phyloP scores from a whole-genome alignment of 2,888 invertebrate species.

The Eulithis testata region DNA sequence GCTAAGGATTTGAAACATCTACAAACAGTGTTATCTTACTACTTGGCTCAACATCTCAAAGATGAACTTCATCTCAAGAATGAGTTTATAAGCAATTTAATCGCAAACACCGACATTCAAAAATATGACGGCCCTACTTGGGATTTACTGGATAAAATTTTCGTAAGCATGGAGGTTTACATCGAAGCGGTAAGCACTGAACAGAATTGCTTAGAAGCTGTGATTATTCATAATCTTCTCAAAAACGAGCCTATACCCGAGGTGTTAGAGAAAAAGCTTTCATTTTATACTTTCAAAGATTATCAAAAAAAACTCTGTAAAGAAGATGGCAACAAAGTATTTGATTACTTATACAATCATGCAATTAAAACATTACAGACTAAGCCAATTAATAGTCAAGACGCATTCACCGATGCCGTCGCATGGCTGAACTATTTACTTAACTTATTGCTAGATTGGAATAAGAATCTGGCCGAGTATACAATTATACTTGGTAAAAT shows the following conservation, averaged over 20 bases:
- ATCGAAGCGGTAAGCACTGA: slow-evolving; percentile 45
- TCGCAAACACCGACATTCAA: slow-evolving; percentile 47
- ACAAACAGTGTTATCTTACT: slow-evolving; percentile 55
- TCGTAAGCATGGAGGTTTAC: slow-evolving; percentile 59
- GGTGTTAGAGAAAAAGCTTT: slow-evolving; percentile 53
- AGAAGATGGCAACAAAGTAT: slow-evolving; percentile 56
- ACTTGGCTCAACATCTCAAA: slow-evolving; percentile 55
- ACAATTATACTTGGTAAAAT: slow-evolving; percentile 57
- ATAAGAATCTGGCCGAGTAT: slow-evolving; percentile 56
- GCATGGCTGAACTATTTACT: slow-evolving; percentile 43
- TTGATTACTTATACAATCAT: slow-evolving; percentile 55
- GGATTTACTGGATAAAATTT: slow-evolving; percentile 59
- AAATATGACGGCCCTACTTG: slow-evolving; percentile 59
- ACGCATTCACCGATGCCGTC: slow-evolving; percentile 44
- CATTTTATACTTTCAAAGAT: slow-evolving; percentile 48
- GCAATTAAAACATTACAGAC: slow-evolving; percentile 45
- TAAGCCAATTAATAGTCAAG: slow-evolving; percentile 43
- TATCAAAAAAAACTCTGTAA: slow-evolving; percentile 49
- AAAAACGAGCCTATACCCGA: slow-evolving; percentile 52
- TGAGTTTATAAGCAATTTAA: slow-evolving; percentile 52
- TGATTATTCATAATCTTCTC: slow-evolving; percentile 56
- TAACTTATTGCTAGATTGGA: slow-evolving; percentile 58
- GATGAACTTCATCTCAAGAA: slow-evolving; percentile 50
- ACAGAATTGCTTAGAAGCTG: slow-evolving; percentile 49
- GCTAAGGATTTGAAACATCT: slow-evolving; percentile 49